Evolutionary conservation across 2,888 invertebrate genomes (phyloP), one percentile per base, ranked within the genome.

Genomic region (Cylindroiulus punctatus): DNA sequence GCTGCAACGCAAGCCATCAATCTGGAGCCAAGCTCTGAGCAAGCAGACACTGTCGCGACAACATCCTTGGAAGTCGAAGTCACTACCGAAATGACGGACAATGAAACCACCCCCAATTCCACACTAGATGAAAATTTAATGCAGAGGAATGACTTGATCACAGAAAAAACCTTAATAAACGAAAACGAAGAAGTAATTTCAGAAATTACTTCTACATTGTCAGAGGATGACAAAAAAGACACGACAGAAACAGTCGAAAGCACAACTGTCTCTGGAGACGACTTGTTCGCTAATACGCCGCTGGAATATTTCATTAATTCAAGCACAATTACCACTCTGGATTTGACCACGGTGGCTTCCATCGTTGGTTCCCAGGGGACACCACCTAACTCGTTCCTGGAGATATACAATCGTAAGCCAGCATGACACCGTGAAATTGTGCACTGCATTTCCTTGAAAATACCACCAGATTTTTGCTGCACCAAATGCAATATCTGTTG

Each of bases 311-410:
- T 82, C 26, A 65, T 86, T 19, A 86, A 86, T 47, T 30, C 42
- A 86, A 42, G 47, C 22, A 82, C 47, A 7, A 86, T 86, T 86
- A 47, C 81, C 0, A 44, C 57, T n/a, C 17, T 81, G 40, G 86
- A 86, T 47, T 30, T 86, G 14, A 81, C 86, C 10, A 86, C 86
- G 10, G 86, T 86, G 44, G 82, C 82, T n/a, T 86, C 86, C 40
- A 82, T 86, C 52, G n/a, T 84, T 12, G 52, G 52, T 19, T 44
- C 19, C 42, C 83, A 83, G 44, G 44, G 42, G 76, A 17, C 76
- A 30, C 76, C 76, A 76, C 76, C 76, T 30, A 12, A 76, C 30
- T 17, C 76, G 30, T 30, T 76, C 17, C 30, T 32, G 5, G 76
- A 76, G 17, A 30, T 76, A 10, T 76, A 76, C 30, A 76, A 76